phyloP scores from a whole-genome alignment of 2,113 vertebrate genomes.

The Pachyramphus minor region DNA sequence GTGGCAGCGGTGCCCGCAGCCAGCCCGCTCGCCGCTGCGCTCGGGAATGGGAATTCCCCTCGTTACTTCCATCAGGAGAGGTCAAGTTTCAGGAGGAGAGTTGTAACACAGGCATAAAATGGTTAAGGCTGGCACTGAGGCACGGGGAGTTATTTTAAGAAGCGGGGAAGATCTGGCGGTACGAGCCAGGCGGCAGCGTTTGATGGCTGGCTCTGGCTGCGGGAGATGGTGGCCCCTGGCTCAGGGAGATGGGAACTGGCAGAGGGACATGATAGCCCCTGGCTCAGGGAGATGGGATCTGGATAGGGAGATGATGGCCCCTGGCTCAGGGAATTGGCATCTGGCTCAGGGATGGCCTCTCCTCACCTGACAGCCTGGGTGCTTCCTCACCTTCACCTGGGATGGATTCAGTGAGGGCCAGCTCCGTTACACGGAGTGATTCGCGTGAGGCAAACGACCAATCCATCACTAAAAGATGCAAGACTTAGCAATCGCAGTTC shows the following conservation, averaged over 20 bases:
- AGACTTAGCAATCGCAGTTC: background rate
- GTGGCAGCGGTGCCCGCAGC: background rate
- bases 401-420: background rate
- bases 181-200: background rate
- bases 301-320: background rate
- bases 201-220: slow-evolving; percentile 7
- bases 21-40: background rate
- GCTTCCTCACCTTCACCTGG: background rate
- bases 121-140: slow-evolving; percentile 8
- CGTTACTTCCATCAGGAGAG: background rate
- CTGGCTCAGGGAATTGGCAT: background rate
- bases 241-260: background rate
- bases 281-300: background rate
- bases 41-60: background rate
- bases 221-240: background rate
- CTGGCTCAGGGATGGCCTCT: background rate
- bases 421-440: background rate
- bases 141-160: slow-evolving; percentile 32
- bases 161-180: slow-evolving; percentile 2
- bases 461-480: background rate
- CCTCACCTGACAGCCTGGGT: background rate
- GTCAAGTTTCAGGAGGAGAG: background rate
- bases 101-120: background rate
- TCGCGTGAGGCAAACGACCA: background rate
- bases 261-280: background rate